phyloP scores from a whole-genome alignment of 2,888 invertebrate species.

The Pterostichus madidus region DNA sequence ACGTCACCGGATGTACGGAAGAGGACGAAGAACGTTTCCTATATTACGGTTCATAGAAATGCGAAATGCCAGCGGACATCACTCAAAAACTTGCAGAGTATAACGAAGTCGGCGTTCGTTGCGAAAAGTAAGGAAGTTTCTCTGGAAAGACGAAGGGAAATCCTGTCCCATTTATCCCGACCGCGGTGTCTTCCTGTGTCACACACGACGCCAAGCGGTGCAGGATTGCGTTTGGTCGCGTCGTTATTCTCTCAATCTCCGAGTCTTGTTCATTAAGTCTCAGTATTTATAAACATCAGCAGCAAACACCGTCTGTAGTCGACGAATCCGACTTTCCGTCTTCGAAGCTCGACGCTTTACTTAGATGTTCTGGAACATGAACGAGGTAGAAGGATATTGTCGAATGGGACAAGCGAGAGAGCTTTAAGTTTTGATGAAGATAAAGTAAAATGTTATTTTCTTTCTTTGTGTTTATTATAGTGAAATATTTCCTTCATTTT shows the following conservation, averaged over 20 bases:
- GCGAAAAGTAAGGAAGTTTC: constrained; percentile 26
- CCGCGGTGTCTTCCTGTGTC: not conserved
- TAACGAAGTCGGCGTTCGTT: constrained; percentile 33
- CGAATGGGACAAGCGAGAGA: too few relatives aligned
- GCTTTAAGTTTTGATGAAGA: too few relatives aligned
- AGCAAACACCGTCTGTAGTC: not conserved
- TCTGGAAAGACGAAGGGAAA: constrained; percentile 39
- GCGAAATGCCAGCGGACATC: constrained; percentile 65
- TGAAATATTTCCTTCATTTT: too few relatives aligned
- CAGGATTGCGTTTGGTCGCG: constrained; percentile 29
- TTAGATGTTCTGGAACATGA: too few relatives aligned
- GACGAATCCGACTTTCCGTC: not conserved
- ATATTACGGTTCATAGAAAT: constrained; percentile 55
- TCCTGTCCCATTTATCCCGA: constrained; percentile 57
- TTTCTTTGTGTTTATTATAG: too few relatives aligned
- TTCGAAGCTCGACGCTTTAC: too few relatives aligned
- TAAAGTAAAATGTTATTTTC: too few relatives aligned
- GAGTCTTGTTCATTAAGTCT: constrained; percentile 23
- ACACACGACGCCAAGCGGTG: not conserved
- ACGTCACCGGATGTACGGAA: constrained; percentile 40
- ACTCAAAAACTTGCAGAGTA: constrained; percentile 64
- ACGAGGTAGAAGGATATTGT: too few relatives aligned
- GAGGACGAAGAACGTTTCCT: constrained; percentile 25
- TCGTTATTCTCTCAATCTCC: constrained; percentile 37
- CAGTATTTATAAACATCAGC: constrained; percentile 47